Evolutionary conservation across 2,113 vertebrate species (phyloP).

Genomic region (Pedetes capensis): DNA sequence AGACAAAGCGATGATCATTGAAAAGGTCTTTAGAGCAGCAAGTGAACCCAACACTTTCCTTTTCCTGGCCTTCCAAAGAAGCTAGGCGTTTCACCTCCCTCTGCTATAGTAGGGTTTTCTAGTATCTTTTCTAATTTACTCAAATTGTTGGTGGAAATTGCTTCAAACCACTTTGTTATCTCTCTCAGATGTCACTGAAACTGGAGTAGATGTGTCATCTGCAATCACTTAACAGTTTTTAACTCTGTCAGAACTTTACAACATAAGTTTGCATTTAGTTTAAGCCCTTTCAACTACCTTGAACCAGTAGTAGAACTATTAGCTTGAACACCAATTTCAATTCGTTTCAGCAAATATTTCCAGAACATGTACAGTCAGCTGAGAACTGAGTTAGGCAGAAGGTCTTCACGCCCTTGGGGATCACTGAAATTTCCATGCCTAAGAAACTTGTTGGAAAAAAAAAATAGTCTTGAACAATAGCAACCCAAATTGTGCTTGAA

Average conservation of each 20-base stretch:
- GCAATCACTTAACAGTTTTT: conserved; percentile 17
- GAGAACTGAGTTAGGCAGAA: not conserved
- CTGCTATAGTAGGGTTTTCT: not conserved
- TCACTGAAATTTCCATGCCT: not conserved
- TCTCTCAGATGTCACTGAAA: conserved; percentile 41
- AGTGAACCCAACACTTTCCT: fast-evolving
- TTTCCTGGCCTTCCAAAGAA: not conserved
- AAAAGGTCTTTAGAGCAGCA: too few relatives aligned
- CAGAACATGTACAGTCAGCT: not conserved
- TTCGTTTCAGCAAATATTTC: conserved; percentile 28
- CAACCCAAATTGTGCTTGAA: too few relatives aligned
- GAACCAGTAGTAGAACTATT: not conserved
- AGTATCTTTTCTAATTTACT: conserved; percentile 43
- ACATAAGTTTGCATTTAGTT: not conserved
- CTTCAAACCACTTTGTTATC: conserved; percentile 29
- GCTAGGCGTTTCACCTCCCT: not conserved
- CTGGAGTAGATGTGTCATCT: conserved; percentile 37
- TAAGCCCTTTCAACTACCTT: not conserved
- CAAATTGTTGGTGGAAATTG: conserved; percentile 19
- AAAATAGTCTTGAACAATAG: too few relatives aligned
- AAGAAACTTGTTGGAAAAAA: not conserved
- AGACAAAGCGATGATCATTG: too few relatives aligned
- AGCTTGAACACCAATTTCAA: conserved; percentile 18
- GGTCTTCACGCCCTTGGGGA: not conserved
- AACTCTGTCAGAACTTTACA: conserved; percentile 6